These are phyloP conservation scores for Stegostoma tigrinum DNA, from an alignment of 2,113 vertebrate genomes.

Conservation along the genomic window DNA sequence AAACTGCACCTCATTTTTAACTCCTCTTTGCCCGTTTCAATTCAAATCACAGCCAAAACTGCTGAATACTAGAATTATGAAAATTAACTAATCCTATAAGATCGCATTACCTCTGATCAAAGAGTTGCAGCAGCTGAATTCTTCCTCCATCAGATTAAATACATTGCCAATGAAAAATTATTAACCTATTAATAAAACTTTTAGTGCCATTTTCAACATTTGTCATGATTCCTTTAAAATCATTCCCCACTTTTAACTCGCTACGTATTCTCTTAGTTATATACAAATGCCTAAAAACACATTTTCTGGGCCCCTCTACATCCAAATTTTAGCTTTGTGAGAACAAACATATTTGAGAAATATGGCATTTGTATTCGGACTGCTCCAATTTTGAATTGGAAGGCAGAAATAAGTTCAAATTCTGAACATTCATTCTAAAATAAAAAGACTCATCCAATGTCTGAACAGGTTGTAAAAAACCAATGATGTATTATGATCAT, in stretches of 20 bases:
- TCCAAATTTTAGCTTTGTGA: neutral
- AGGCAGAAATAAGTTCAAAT: neutral
- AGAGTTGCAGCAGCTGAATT: neutral
- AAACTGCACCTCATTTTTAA: neutral
- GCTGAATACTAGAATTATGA: slow-evolving; percentile 19
- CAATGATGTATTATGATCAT: neutral
- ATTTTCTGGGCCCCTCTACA: neutral
- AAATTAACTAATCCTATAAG: neutral
- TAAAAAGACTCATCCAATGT: neutral
- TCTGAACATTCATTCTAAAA: neutral
- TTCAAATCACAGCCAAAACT: neutral
- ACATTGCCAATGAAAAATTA: neutral
- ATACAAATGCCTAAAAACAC: neutral
- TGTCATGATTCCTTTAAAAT: neutral
- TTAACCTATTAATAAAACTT: neutral
- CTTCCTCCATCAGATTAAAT: neutral
- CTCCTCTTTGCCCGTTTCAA: neutral
- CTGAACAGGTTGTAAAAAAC: neutral
- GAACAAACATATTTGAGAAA: neutral
- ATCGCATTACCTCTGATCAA: neutral
- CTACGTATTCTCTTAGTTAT: neutral
- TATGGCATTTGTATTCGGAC: neutral
- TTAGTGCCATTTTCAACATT: neutral
- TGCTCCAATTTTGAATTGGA: neutral
- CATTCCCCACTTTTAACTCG: neutral